Evolutionary conservation across 2,888 invertebrate genomes (phyloP).

Genomic region (Tyria jacobaeae): DNA sequence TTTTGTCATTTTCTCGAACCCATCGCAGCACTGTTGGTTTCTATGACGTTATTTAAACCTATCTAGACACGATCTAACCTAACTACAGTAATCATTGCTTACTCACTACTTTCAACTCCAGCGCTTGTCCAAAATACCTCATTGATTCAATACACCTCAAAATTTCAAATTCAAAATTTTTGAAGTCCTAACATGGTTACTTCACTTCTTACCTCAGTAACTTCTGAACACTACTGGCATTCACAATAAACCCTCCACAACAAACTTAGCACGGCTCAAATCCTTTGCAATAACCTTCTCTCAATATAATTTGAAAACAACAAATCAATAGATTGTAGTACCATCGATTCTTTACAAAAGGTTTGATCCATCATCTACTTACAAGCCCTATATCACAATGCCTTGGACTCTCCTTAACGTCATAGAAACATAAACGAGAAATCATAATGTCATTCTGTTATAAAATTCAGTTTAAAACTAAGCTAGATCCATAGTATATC

Average conservation of each 20-base stretch:
- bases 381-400: conserved; percentile 55
- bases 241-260: conserved; percentile 41
- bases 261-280: conserved; percentile 31
- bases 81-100: conserved; percentile 67
- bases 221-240: conserved; percentile 34
- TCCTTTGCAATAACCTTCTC: conserved; percentile 10
- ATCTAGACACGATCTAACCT: conserved; percentile 73
- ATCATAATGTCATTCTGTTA: conserved; percentile 43
- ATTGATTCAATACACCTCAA: conserved; percentile 20
- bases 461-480: conserved; percentile 16
- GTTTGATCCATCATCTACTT: conserved; percentile 48
- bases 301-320: conserved; percentile 1
- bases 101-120: conserved; percentile 58
- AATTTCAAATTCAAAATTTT: too few species aligned
- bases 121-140: conserved; percentile 58
- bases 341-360: conserved; percentile 21
- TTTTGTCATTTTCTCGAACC: conserved; percentile 56
- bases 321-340: conserved; percentile 11
- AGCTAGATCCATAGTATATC: not conserved
- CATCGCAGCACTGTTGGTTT: conserved; percentile 64
- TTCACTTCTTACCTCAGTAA: conserved; percentile 16
- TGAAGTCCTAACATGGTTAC: not conserved
- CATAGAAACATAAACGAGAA: conserved; percentile 66
- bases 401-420: conserved; percentile 60
- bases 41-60: conserved; percentile 81